Base-by-base conservation (phyloP, 53 echinoderm and acorn worm species). In the Astropecten irregularis region DNA sequence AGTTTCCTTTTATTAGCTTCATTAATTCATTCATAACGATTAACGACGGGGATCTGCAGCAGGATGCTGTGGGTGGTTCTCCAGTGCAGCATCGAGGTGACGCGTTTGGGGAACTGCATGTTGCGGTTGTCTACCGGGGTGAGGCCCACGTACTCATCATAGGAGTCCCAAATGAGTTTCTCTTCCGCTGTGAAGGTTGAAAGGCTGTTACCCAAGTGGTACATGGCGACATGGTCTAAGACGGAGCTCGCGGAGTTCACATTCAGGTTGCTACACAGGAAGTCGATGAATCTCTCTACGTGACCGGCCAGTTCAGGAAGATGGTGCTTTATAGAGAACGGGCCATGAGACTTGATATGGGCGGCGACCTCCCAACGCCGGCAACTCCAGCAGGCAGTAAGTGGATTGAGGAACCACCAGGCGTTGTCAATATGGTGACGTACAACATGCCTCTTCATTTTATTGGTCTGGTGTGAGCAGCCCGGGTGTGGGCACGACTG, bases 1-100 rank as follows among this genome's bases (percentile, higher is more conserved):
- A 3, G 10, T 49, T 51, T 2, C 49, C 18, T n/a, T n/a, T n/a
- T n/a, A n/a, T n/a, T n/a, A n/a, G n/a, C n/a, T n/a, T n/a, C n/a
- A n/a, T n/a, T n/a, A n/a, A n/a, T n/a, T n/a, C n/a, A n/a, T n/a
- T n/a, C n/a, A n/a, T n/a, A n/a, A n/a, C n/a, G n/a, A n/a, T n/a
- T n/a, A n/a, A n/a, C n/a, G n/a, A n/a, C n/a, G 32, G 31, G 28
- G 62, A 16, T 65, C 39, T 13, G 18, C 36, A 37, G n/a, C 23
- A 70, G 42, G 30, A 70, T 38, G 13, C 49, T 48, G 2, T 70
- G 70, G 3, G 49, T 38, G 3, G 70, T 70, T 13, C 49, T 47
- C 70, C 70, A 70, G 18, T 70, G 70, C 0, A 70, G n/a, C 4
- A 70, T 9, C 3, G 70, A 65, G 19, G 65, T 34, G n/a, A 49